Base-by-base conservation (phyloP, 2,888 invertebrate species). In the Phaonia tiefii region DNA sequence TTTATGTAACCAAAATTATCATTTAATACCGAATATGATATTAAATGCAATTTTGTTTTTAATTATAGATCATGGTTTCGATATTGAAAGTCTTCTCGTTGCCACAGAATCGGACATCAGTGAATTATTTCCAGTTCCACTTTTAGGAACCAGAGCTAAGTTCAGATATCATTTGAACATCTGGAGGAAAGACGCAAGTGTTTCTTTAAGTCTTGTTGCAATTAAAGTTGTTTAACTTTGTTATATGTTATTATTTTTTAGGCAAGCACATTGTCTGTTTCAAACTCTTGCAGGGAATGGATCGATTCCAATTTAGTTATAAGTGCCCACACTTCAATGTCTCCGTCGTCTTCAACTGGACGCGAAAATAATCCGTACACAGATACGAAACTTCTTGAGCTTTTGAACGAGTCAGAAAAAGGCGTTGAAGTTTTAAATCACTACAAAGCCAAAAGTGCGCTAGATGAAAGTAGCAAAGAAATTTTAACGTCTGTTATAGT, bases 141-240 rank as follows among this genome's bases (percentile, higher is more conserved):
- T n/a, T 75, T 60, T 69, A 49, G 75, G 75, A 39, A 75, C 75
- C 39, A n/a, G n/a, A n/a, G n/a, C n/a, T n/a, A n/a, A n/a, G n/a
- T n/a, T n/a, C n/a, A n/a, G n/a, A n/a, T n/a, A n/a, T n/a, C n/a
- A n/a, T n/a, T n/a, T n/a, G n/a, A n/a, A n/a, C n/a, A n/a, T n/a
- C n/a, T n/a, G n/a, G n/a, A n/a, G n/a, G n/a, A n/a, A n/a, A n/a
- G n/a, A n/a, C n/a, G n/a, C n/a, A n/a, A n/a, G n/a, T n/a, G 60
- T 63, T 65, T 54, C 56, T 74, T 66, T 51, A 22, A 74, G 42
- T 54, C 66, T 8, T 56, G 66, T 44, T 15, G 65, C 13, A 65
- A 56, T 51, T 56, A 42, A 74, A 66, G 56, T 66, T n/a, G 66
- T 17, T 44, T 74, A 44, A 22, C 51, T 46, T 56, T 31, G 56